A percentile compares a stretch with the other conserved stretches of the same genome.
These are phyloP conservation scores for Tethya wilhelma DNA, from an alignment of 37 sponge, comb jelly and placozoan genomes.

Conservation along the genomic window DNA sequence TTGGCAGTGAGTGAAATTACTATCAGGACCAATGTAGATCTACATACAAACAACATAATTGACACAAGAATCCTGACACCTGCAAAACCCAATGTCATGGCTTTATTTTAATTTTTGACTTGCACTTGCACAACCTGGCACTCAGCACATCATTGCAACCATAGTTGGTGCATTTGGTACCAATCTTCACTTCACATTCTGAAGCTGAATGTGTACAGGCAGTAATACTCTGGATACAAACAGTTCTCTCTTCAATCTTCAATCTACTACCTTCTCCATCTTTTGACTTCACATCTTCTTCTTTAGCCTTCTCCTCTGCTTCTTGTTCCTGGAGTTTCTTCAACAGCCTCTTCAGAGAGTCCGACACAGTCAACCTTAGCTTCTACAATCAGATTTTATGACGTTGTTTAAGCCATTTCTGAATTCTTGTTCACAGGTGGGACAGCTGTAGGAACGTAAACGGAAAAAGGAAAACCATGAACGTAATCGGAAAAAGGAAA, in stretches of 20 bases:
- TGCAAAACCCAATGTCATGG: too few species aligned
- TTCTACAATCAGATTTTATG: too few species aligned
- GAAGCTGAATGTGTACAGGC: background rate
- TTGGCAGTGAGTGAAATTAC: conserved; percentile 56
- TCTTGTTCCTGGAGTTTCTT: conserved; percentile 17
- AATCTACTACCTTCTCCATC: background rate
- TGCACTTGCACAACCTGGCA: background rate
- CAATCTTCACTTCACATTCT: conserved; percentile 23
- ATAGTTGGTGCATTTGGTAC: conserved; percentile 66
- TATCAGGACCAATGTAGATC: conserved; percentile 52
- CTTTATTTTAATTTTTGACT: too few species aligned
- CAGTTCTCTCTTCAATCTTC: background rate
- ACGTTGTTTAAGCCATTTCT: too few species aligned
- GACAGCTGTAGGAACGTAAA: too few species aligned
- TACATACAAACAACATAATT: conserved; percentile 6
- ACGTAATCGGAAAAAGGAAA: too few species aligned
- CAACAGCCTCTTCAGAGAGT: conserved; percentile 50
- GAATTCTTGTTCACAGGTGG: too few species aligned
- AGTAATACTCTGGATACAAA: background rate
- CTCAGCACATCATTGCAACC: conserved; percentile 54
- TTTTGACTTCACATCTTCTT: background rate
- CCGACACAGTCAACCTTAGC: conserved; percentile 37
- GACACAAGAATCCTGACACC: background rate
- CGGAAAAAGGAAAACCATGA: too few species aligned
- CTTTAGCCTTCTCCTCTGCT: conserved; percentile 2